These are phyloP conservation scores for Aphrophora alni DNA, from an alignment of 2,888 invertebrate genomes.

Conservation along the genomic window DNA sequence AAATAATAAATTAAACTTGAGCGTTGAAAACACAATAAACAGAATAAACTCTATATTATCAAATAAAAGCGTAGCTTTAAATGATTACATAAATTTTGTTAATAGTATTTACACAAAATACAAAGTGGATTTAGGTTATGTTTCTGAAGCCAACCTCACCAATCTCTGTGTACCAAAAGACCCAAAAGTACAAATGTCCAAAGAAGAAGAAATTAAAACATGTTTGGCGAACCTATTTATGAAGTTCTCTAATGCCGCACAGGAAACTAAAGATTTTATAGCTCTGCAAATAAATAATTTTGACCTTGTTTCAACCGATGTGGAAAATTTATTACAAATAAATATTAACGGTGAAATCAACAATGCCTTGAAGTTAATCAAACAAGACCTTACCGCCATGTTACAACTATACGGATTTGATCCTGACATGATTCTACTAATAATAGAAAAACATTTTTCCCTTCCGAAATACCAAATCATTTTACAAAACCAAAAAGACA, in stretches of 20 bases:
- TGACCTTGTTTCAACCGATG: neutral
- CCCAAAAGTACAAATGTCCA: neutral
- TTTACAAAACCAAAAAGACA: neutral
- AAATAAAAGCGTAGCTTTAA: neutral
- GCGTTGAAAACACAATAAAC: neutral
- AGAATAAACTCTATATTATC: neutral
- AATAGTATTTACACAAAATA: neutral
- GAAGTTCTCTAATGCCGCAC: neutral
- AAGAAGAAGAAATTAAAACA: neutral
- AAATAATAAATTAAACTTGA: neutral
- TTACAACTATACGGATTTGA: neutral
- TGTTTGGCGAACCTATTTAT: neutral
- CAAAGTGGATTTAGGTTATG: neutral
- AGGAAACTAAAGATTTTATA: neutral
- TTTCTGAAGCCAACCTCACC: neutral
- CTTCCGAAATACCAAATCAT: neutral
- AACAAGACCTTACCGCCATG: neutral
- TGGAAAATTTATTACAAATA: neutral
- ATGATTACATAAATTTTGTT: neutral
- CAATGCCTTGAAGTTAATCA: neutral
- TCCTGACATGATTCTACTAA: neutral
- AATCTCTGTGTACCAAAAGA: neutral
- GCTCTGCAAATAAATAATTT: neutral
- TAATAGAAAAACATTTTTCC: neutral
- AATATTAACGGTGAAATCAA: neutral